These are phyloP conservation scores for Apteryx owenii DNA, from an alignment of 2,113 vertebrate genomes.

Conservation along the genomic window DNA sequence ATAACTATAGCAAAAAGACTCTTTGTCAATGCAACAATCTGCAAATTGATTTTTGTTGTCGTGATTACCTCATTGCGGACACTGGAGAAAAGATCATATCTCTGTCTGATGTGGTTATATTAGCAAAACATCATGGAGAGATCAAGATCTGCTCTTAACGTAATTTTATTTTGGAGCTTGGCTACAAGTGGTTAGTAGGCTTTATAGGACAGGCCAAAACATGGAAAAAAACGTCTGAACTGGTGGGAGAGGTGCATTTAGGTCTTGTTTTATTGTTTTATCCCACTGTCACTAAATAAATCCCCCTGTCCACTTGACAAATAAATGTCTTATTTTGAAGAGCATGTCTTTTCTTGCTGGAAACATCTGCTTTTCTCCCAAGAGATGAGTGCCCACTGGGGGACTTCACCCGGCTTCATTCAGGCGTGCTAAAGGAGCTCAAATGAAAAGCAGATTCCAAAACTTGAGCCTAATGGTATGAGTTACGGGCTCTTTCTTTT, in stretches of 20 bases:
- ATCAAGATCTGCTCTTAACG: background rate
- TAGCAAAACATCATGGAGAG: background rate
- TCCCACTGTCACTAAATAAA: background rate
- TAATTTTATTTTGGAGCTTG: background rate
- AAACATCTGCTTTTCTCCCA: background rate
- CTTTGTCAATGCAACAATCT: background rate
- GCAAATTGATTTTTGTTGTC: background rate
- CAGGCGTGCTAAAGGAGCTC: background rate
- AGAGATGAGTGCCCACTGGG: background rate
- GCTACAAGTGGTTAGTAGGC: background rate
- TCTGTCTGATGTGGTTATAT: background rate
- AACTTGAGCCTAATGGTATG: background rate
- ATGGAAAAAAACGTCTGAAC: background rate
- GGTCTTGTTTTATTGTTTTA: background rate
- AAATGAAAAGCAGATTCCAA: background rate
- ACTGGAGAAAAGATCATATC: fast-evolving
- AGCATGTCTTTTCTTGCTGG: background rate
- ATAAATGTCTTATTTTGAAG: background rate
- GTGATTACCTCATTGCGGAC: background rate
- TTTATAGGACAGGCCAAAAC: background rate
- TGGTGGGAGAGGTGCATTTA: too few relatives aligned
- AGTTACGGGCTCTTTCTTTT: background rate
- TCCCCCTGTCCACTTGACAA: background rate
- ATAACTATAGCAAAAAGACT: background rate
- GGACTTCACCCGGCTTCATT: background rate